phyloP scores from a whole-genome alignment of 2,797 vertebrate species.

The Ficedula albicollis region DNA sequence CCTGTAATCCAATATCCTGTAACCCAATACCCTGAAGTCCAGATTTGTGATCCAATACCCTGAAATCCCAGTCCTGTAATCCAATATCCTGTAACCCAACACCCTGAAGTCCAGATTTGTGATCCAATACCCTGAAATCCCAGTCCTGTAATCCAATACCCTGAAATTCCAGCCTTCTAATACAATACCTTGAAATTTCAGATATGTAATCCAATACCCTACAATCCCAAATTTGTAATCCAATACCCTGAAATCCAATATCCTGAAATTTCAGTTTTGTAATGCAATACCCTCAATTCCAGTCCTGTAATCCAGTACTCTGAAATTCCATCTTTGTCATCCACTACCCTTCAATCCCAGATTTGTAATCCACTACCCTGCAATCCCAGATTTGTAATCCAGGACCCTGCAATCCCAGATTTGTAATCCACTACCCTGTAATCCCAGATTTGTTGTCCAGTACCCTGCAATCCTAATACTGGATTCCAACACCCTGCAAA shows the following conservation, averaged over 20 bases:
- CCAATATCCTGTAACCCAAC: too few species aligned
- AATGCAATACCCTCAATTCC: background rate
- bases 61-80: too few species aligned
- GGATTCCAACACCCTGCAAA: background rate
- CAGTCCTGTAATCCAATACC: constrained; percentile 7
- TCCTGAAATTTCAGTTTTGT: background rate
- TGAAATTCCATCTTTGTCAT: background rate
- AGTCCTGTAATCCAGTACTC: background rate
- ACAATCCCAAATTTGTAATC: fast-evolving
- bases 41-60: too few species aligned
- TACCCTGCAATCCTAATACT: too few species aligned
- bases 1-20: too few species aligned
- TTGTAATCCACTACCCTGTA: background rate
- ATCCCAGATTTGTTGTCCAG: background rate
- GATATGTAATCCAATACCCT: too few species aligned
- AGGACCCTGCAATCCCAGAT: background rate
- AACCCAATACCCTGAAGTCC: too few species aligned
- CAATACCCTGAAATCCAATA: background rate
- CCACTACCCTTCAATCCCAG: too few species aligned
- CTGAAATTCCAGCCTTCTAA: fast-evolving
- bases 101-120: too few species aligned
- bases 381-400: too few species aligned
- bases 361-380: background rate
- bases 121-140: background rate
- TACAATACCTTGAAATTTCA: too few species aligned